These are phyloP conservation scores for Danio kyathit DNA, from an alignment of 2,797 vertebrate species.

Conservation along the genomic window DNA sequence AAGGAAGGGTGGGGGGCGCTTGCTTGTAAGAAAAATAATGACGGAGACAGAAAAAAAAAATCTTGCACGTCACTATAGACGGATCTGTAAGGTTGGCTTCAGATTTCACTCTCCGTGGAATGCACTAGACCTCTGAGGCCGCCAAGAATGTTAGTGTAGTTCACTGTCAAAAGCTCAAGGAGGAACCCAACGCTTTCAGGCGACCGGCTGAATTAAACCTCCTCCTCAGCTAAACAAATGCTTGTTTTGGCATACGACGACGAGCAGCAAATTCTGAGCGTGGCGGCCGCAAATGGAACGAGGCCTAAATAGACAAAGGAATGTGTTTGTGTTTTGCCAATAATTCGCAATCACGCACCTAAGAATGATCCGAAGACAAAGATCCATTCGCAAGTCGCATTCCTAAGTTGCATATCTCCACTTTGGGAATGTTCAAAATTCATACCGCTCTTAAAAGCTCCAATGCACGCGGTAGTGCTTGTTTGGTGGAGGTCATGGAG, in stretches of 20 bases:
- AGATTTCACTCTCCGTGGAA: conserved; percentile 83
- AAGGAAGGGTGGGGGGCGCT: conserved; percentile 72
- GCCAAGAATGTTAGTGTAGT: conserved; percentile 50
- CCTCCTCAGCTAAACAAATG: conserved; percentile 42
- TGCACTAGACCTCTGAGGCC: conserved; percentile 54
- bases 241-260: conserved; percentile 44
- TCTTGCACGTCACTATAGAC: conserved; percentile 86
- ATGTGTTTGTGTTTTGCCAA: conserved; percentile 36
- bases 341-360: conserved; percentile 7
- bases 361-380: conserved; percentile 33
- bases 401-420: conserved; percentile 8
- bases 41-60: conserved; percentile 82
- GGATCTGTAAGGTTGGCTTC: conserved; percentile 84
- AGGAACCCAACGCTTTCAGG: conserved; percentile 43
- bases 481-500: conserved; percentile 22
- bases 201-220: conserved; percentile 46
- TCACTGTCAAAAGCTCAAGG: conserved; percentile 52
- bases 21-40: conserved; percentile 88
- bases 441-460: neutral
- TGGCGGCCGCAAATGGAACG: neutral
- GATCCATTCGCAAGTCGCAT: conserved; percentile 14
- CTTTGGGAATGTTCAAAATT: conserved; percentile 14
- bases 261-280: conserved; percentile 29
- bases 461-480: neutral
- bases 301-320: conserved; percentile 38